Evolutionary conservation across 2,113 vertebrate species (phyloP).

Genomic region (Archilochus colubris): DNA sequence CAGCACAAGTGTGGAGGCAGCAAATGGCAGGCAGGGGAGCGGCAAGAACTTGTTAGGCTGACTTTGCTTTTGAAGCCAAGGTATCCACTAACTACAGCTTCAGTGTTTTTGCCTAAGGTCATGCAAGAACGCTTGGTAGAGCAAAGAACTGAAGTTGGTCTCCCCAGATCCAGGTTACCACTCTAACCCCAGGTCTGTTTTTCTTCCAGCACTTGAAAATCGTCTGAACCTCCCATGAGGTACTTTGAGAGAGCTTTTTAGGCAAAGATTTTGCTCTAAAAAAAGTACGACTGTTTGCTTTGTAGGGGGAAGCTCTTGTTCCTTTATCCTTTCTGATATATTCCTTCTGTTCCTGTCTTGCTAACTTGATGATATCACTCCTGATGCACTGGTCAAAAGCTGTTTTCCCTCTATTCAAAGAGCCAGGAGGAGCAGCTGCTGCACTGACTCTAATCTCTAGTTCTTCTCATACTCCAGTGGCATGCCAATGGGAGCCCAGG

Average conservation of each 20-base stretch:
- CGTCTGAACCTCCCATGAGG: constrained; percentile 18
- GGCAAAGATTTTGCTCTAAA: constrained; percentile 22
- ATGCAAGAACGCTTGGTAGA: constrained; percentile 1
- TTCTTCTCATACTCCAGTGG: background rate
- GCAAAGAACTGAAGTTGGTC: constrained; percentile 47
- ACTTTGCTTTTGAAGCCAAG: constrained; percentile 47
- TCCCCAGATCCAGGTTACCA: constrained; percentile 41
- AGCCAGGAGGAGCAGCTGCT: constrained; percentile 51
- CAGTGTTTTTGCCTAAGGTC: constrained; percentile 53
- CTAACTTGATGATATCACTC: constrained; percentile 44
- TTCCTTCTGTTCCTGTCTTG: constrained; percentile 52
- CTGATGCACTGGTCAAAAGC: constrained; percentile 29
- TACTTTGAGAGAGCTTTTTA: constrained; percentile 8
- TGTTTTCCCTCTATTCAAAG: constrained; percentile 31
- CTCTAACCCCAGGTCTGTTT: constrained; percentile 39
- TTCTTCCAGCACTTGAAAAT: constrained; percentile 47
- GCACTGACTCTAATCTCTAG: background rate
- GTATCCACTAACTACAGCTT: background rate
- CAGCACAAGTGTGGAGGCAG: background rate
- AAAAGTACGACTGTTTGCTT: constrained; percentile 33
- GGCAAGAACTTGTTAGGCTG: constrained; percentile 28
- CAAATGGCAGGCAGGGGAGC: background rate
- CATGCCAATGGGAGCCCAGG: background rate
- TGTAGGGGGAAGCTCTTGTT: constrained; percentile 47
- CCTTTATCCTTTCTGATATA: constrained; percentile 51